Evolutionary conservation across 2,888 invertebrate genomes (phyloP).

Genomic region (Plusia festucae): DNA sequence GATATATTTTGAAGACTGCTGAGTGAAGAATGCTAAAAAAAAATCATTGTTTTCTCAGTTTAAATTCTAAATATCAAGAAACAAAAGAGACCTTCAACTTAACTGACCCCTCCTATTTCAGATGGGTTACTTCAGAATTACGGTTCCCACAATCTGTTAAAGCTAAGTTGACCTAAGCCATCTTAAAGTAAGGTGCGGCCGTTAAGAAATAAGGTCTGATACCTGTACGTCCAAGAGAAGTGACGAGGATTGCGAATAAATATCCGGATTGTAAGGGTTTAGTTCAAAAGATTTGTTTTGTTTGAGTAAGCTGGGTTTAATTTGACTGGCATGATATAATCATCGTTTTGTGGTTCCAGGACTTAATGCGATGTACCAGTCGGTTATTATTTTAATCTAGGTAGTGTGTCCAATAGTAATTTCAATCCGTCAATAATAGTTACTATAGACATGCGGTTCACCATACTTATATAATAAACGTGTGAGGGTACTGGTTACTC

Average conservation of each 20-base stretch:
- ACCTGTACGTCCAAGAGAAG: background rate
- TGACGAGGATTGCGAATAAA: constrained; percentile 4
- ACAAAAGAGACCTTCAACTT: background rate
- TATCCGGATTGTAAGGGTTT: constrained; percentile 2
- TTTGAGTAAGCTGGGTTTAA: constrained; percentile 4
- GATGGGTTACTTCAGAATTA: background rate
- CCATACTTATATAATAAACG: too few relatives aligned
- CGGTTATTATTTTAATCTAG: background rate
- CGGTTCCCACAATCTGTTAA: constrained; percentile 5
- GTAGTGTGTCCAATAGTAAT: too few relatives aligned
- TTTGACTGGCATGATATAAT: constrained; percentile 1
- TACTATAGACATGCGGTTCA: too few relatives aligned
- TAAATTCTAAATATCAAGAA: background rate
- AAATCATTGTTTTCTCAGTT: background rate
- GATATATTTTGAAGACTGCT: too few relatives aligned
- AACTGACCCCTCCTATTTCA: constrained; percentile 6
- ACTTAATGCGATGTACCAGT: background rate
- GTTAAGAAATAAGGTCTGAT: constrained; percentile 6
- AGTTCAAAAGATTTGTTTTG: background rate
- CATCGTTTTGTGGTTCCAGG: background rate
- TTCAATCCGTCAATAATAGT: too few relatives aligned
- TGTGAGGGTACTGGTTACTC: too few relatives aligned
- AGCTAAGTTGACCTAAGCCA: constrained; percentile 6
- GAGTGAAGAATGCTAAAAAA: too few relatives aligned
- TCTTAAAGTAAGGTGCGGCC: constrained; percentile 2